Evolutionary conservation across 1,140 invertebrate genomes (phyloP), one percentile per base, ranked within the genome.

Genomic region (Orchesella cincta): DNA sequence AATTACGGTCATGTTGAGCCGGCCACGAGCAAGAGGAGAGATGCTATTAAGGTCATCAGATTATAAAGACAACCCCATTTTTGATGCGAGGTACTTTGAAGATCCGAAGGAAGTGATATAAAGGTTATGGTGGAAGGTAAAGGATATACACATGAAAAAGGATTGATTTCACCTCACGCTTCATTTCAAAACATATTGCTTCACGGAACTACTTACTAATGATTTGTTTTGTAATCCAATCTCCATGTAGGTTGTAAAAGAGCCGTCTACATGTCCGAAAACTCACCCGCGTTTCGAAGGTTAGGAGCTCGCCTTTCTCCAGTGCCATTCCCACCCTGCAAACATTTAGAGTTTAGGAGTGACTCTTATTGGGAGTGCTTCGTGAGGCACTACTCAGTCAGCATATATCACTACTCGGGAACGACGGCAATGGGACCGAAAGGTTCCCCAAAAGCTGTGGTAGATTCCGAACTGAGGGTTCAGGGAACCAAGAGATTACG

Each of bases 401-500:
- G 76, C 20, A 81, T 81, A 67, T 81, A 79, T 46, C 81, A 81
- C 70, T 81, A 80, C 72, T 81, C 81, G 18, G 81, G 81, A 3
- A 81, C 81, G n/a, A 80, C 77, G 16, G 78, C 78, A 31, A 81
- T 81, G 81, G 81, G 81, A 29, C 75, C 52, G 3, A 46, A 64
- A 35, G 52, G 72, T 18, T 78, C 76, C 1, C 78, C 78, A 2
- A 52, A 51, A 51, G 33, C 81, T 18, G 81, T 81, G 0, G 81
- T 81, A 2, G 81, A 81, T 67, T 36, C 76, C 12, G 80, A 81
- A 64, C 46, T 81, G 28, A 73, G 78, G 54, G 80, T 81, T 16
- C 80, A 84, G 62, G 84, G 85, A 18, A 81, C 84, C 20, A 64
- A 78, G 34, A 81, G 84, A 33, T 78, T 86, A n/a, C 83, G 86